phyloP scores from a whole-genome alignment of 1,140 invertebrate species.

The Eciton burchellii region DNA sequence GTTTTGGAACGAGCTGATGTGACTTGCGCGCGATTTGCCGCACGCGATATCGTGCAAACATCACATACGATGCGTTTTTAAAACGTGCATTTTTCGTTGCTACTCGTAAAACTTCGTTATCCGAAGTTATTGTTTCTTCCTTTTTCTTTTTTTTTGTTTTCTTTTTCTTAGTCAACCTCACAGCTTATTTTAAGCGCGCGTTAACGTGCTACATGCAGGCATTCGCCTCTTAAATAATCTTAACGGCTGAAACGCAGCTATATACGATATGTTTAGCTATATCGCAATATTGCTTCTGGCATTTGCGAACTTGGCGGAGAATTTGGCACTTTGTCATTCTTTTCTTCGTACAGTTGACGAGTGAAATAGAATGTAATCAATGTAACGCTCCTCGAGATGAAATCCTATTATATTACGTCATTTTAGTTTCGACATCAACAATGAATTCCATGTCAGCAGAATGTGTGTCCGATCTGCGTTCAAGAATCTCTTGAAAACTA shows the following conservation, averaged over 20 bases:
- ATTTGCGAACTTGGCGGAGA: constrained; percentile 1
- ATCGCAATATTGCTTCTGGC: background rate
- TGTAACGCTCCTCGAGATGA: background rate
- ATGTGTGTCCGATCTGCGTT: background rate
- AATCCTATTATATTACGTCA: background rate
- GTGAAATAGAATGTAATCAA: background rate
- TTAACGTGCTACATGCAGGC: background rate
- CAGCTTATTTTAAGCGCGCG: background rate
- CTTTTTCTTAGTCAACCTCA: background rate
- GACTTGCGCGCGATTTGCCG: background rate
- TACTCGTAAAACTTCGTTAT: background rate
- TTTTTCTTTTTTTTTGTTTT: too few relatives aligned
- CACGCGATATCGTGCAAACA: background rate
- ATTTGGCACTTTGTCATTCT: constrained; percentile 11
- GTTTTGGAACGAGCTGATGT: constrained; percentile 6
- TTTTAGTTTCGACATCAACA: background rate
- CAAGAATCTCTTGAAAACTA: background rate
- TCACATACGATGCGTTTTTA: background rate
- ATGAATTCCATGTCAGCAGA: background rate
- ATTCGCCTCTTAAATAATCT: background rate
- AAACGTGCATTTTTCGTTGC: background rate
- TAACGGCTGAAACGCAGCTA: background rate
- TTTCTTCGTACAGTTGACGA: background rate
- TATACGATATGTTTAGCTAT: background rate
- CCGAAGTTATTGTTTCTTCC: background rate